These are phyloP conservation scores for Limosa lapponica DNA, from an alignment of 2,797 vertebrate genomes.

Conservation along the genomic window DNA sequence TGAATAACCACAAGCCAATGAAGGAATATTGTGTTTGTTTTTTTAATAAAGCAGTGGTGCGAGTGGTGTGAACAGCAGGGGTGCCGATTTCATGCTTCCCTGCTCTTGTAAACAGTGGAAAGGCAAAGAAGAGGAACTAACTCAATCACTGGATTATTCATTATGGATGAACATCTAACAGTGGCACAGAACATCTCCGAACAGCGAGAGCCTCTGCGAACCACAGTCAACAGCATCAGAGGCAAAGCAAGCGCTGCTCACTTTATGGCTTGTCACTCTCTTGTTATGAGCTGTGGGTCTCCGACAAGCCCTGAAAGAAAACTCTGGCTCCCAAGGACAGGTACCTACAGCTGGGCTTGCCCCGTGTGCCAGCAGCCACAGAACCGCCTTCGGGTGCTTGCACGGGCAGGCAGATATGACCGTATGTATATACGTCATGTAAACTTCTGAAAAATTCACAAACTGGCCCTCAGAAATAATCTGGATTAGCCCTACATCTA, in stretches of 20 bases:
- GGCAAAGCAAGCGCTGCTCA: neutral
- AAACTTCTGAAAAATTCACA: neutral
- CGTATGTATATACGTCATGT: fast-evolving
- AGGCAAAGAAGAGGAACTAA: slow-evolving; percentile 52
- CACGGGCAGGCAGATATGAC: neutral
- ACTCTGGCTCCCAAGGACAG: neutral
- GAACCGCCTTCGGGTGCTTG: neutral
- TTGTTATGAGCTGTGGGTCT: neutral
- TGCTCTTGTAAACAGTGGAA: slow-evolving; percentile 62
- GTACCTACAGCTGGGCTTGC: neutral
- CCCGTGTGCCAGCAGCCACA: neutral
- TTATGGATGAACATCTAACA: slow-evolving; percentile 59
- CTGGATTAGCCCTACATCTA: neutral
- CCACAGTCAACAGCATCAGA: neutral
- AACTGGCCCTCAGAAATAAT: neutral
- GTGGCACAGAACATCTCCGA: neutral
- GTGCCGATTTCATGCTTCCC: slow-evolving; percentile 37
- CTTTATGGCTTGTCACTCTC: neutral
- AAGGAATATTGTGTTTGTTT: slow-evolving; percentile 44
- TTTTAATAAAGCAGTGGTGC: slow-evolving; percentile 48
- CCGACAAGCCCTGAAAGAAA: neutral
- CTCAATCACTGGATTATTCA: slow-evolving; percentile 55
- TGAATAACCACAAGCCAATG: slow-evolving; percentile 70
- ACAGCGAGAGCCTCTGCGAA: neutral
- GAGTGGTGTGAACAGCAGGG: slow-evolving; percentile 40